Percentiles rank a stretch among this genome's conserved stretches.
Evolutionary conservation across 2,797 vertebrate species (phyloP).

Genomic region (Setipinna tenuifilis): DNA sequence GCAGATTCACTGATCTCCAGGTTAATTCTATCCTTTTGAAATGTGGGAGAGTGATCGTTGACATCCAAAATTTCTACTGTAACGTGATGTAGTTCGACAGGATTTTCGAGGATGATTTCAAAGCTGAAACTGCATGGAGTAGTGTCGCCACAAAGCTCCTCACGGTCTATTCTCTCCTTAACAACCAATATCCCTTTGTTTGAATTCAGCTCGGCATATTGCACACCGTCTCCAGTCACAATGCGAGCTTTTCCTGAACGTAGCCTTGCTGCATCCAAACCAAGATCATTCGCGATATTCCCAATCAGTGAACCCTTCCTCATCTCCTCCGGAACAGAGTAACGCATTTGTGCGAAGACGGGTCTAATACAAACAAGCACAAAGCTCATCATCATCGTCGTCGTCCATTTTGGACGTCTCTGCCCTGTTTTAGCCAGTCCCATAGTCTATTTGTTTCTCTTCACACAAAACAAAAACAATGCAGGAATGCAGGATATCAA

Average conservation of each 20-base stretch:
- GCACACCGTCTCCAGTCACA: constrained; percentile 53
- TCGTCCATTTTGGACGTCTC: too few relatives aligned
- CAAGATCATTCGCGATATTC: constrained; percentile 70
- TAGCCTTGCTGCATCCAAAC: constrained; percentile 67
- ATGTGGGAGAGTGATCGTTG: constrained; percentile 67
- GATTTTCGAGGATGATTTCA: constrained; percentile 72
- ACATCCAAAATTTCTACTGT: constrained; percentile 70
- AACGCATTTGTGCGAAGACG: constrained; percentile 57
- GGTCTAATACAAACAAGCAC: constrained; percentile 36
- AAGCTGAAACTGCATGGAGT: constrained; percentile 74
- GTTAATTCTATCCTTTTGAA: constrained; percentile 60
- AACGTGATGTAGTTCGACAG: constrained; percentile 70
- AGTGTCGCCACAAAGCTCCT: constrained; percentile 69
- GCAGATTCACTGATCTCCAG: constrained; percentile 60
- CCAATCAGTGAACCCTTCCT: constrained; percentile 68
- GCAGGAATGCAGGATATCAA: too few relatives aligned
- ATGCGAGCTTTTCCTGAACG: constrained; percentile 47
- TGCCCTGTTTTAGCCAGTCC: too few relatives aligned
- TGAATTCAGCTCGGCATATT: constrained; percentile 70
- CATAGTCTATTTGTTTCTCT: too few relatives aligned
- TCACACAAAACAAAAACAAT: too few relatives aligned
- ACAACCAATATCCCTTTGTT: constrained; percentile 71
- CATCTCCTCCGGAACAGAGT: constrained; percentile 72
- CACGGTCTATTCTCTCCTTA: constrained; percentile 71
- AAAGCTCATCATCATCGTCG: too few relatives aligned